Evolutionary conservation across 1,140 invertebrate genomes (phyloP).

Genomic region (Spodoptera litura): DNA sequence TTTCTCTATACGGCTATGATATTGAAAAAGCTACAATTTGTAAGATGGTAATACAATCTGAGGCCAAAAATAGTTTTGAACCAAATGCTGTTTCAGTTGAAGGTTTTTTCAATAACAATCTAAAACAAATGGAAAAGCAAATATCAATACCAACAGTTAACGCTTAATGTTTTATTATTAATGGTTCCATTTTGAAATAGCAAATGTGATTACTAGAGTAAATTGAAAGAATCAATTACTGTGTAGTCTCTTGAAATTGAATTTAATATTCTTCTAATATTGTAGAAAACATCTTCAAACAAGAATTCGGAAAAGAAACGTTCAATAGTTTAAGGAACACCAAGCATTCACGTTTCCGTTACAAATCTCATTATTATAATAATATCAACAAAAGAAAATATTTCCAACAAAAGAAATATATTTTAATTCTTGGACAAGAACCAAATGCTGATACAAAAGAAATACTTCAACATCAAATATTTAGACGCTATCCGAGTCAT

Average conservation of each 20-base stretch:
- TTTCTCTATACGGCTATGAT: neutral
- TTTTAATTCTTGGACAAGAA: constrained; percentile 36
- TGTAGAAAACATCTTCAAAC: neutral
- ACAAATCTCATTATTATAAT: constrained; percentile 19
- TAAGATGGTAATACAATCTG: neutral
- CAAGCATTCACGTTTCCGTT: neutral
- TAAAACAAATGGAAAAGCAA: too few relatives aligned
- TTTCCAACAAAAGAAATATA: constrained; percentile 4
- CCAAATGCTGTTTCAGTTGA: neutral
- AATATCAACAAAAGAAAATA: neutral
- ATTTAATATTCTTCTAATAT: too few relatives aligned
- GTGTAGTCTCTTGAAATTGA: neutral
- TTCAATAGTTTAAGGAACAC: neutral
- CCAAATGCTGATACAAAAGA: constrained; percentile 33
- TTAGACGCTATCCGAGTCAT: constrained; percentile 35
- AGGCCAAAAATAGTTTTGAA: too few relatives aligned
- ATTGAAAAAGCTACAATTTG: neutral
- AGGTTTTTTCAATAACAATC: too few relatives aligned
- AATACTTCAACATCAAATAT: constrained; percentile 39
- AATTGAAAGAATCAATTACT: neutral
- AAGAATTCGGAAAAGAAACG: neutral
- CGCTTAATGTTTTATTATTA: too few relatives aligned
- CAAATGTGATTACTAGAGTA: neutral
- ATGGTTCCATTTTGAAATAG: too few relatives aligned
- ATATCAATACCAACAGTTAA: too few relatives aligned